phyloP scores from a whole-genome alignment of 1,140 invertebrate species.

The Aphaenogaster floridana region DNA sequence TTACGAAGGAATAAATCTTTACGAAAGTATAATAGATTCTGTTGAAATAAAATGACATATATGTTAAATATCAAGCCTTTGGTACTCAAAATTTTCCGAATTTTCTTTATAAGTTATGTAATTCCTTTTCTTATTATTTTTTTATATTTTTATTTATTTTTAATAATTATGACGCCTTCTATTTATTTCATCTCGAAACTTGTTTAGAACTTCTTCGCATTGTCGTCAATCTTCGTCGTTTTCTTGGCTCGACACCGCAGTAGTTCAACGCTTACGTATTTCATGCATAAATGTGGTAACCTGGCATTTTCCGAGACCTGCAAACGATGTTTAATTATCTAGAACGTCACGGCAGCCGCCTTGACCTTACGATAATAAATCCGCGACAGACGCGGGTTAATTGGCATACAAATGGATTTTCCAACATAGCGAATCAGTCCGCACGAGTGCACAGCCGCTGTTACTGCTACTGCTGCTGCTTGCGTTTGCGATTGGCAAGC shows the following conservation, averaged over 20 bases:
- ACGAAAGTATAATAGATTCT: not conserved
- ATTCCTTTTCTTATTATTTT: not conserved
- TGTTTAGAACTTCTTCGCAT: not conserved
- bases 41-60: not conserved
- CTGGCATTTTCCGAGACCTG: slow-evolving; percentile 31
- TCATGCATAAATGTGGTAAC: slow-evolving; percentile 30
- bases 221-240: not conserved
- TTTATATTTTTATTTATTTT: not conserved
- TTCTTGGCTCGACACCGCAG: not conserved
- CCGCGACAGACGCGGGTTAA: slow-evolving; percentile 60
- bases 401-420: slow-evolving; percentile 75
- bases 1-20: not conserved
- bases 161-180: not conserved
- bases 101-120: not conserved
- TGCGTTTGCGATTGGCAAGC: slow-evolving; percentile 55
- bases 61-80: not conserved
- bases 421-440: slow-evolving; percentile 54
- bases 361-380: slow-evolving; percentile 74
- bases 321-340: slow-evolving; percentile 61
- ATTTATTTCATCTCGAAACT: not conserved
- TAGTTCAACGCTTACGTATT: slow-evolving; percentile 26
- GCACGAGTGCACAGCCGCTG: slow-evolving; percentile 45
- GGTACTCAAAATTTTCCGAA: not conserved
- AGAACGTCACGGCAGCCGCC: slow-evolving; percentile 38
- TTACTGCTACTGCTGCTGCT: not conserved